Base-by-base conservation (phyloP, 2,797 vertebrate genomes). In the Phrynocephalus guinanensis region DNA sequence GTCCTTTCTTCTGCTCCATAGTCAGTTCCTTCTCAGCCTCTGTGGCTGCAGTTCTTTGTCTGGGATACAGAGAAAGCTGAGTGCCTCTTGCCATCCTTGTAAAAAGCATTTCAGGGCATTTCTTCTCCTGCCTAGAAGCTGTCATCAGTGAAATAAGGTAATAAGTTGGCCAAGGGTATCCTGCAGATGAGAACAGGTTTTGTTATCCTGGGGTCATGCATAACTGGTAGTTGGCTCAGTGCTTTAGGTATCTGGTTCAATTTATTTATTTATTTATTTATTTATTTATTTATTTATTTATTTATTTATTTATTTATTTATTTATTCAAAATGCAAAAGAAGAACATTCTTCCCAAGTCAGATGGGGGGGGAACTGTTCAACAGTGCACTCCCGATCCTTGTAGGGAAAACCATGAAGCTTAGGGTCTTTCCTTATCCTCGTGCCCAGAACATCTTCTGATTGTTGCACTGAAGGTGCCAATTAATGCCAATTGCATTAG, bases 401-500 rank as follows among this genome's bases (percentile, higher is more conserved):
- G n/a, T n/a, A n/a, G n/a, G n/a, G n/a, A n/a, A n/a, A n/a, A n/a
- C n/a, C n/a, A n/a, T n/a, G n/a, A n/a, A n/a, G n/a, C n/a, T n/a
- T n/a, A n/a, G n/a, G n/a, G n/a, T n/a, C n/a, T n/a, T n/a, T n/a
- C n/a, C n/a, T n/a, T n/a, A n/a, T n/a, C n/a, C 72, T 33, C 26
- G 60, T 87, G 60, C 83, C 81, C 82, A 80, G 70, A 20, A 50
- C 10, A 9, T 85, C 28, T 56, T 60, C 79, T 90, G 18, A n/a
- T n/a, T n/a, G n/a, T n/a, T n/a, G n/a, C n/a, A n/a, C n/a, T n/a
- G n/a, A n/a, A 77, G 83, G 85, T 89, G 68, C 86, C 91, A 92
- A 89, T 95, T 94, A 94, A 88, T 90, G 82, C 89, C 93, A 90
- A 71, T 67, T 1, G 0, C 38, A 83, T 86, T 89, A 92, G 83